Conservation (phyloP, 2,888 invertebrate species). For the Emmelina monodactyla region DNA sequence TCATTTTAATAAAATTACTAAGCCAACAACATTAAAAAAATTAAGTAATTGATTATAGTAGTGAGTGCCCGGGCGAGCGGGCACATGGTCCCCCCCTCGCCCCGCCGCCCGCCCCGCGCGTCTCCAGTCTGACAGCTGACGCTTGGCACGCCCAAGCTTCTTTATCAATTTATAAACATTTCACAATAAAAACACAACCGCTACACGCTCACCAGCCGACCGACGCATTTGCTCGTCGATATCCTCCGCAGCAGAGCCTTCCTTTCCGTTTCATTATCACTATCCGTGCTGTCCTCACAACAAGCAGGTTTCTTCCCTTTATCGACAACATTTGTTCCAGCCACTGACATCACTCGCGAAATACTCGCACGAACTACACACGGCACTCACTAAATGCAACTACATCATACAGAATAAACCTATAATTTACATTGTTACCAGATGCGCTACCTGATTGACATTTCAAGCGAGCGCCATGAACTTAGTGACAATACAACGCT, state of each 20-base stretch:
- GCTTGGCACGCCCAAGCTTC: slow-evolving; percentile 37
- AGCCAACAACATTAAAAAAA: neutral
- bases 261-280: slow-evolving; percentile 84
- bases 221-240: slow-evolving; percentile 84
- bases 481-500: slow-evolving; percentile 44
- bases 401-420: slow-evolving; percentile 58
- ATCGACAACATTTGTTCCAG: slow-evolving; percentile 29
- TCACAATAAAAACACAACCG: slow-evolving; percentile 13
- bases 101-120: slow-evolving; percentile 25
- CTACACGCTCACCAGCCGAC: slow-evolving; percentile 70
- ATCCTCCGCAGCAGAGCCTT: slow-evolving; percentile 80
- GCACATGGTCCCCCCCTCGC: slow-evolving; percentile 35
- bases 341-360: slow-evolving; percentile 54
- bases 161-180: slow-evolving; percentile 5
- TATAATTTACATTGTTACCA: slow-evolving; percentile 40
- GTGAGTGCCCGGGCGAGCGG: slow-evolving; percentile 17
- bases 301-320: slow-evolving; percentile 38
- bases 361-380: slow-evolving; percentile 38
- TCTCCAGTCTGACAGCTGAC: slow-evolving; percentile 25
- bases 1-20: slow-evolving; percentile 1
- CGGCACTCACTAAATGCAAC: slow-evolving; percentile 41
- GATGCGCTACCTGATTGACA: slow-evolving; percentile 49
- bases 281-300: slow-evolving; percentile 70
- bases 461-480: slow-evolving; percentile 58
- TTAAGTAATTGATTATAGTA: neutral